These are phyloP conservation scores for Ondatra zibethicus DNA, from an alignment of 2,113 vertebrate genomes.

Conservation along the genomic window DNA sequence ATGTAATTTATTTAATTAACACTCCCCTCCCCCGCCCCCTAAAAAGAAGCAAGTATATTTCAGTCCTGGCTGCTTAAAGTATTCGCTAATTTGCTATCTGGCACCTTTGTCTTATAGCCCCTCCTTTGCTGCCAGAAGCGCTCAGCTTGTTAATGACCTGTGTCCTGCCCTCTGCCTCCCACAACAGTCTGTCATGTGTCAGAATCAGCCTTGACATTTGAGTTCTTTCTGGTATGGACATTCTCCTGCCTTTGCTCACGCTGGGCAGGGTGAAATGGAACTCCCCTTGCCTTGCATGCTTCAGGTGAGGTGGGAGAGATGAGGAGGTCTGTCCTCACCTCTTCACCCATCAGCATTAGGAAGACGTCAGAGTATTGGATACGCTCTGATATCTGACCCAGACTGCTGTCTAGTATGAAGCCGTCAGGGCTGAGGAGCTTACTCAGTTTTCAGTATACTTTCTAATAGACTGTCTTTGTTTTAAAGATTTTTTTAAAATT, in stretches of 20 bases:
- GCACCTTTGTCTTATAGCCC: background rate
- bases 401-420: background rate
- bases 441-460: background rate
- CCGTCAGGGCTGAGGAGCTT: background rate
- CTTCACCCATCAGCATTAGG: background rate
- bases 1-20: constrained; percentile 24
- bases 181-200: background rate
- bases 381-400: no score
- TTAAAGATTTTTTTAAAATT: background rate
- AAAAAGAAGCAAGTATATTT: background rate
- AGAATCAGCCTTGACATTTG: constrained; percentile 27
- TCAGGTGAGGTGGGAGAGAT: background rate
- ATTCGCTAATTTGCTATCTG: background rate
- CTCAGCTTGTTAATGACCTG: background rate
- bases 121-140: background rate
- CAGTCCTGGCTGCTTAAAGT: background rate
- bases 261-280: background rate
- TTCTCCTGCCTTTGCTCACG: constrained; percentile 17
- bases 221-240: constrained; percentile 15
- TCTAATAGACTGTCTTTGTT: background rate
- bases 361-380: no score
- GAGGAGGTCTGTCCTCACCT: background rate
- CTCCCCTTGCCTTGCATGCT: background rate
- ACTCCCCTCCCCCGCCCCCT: background rate
- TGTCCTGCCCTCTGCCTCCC: background rate